A percentile compares a stretch with the other conserved stretches of the same genome.
These are phyloP conservation scores for Tetheella fluctuosa DNA, from an alignment of 2,888 invertebrate genomes.

Conservation along the genomic window DNA sequence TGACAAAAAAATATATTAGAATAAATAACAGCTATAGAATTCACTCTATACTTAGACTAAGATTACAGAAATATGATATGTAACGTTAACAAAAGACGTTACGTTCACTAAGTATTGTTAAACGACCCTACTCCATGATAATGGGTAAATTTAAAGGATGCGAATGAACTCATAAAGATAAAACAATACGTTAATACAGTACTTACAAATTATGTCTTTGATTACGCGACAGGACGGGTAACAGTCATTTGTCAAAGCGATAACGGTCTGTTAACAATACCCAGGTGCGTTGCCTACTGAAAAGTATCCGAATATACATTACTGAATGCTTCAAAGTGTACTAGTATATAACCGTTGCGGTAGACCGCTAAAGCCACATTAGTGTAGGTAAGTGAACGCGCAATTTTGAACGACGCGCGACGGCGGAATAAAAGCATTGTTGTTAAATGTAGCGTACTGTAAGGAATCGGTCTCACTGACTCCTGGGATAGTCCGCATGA, in stretches of 20 bases:
- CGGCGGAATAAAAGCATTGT: conserved; percentile 36
- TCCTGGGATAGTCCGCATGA: conserved; percentile 14
- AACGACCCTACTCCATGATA: neutral
- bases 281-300: conserved; percentile 38
- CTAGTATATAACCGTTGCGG: conserved; percentile 41
- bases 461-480: conserved; percentile 19
- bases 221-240: conserved; percentile 19
- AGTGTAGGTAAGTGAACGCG: conserved; percentile 39
- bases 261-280: conserved; percentile 36
- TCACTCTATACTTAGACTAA: no score
- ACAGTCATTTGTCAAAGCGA: conserved; percentile 33
- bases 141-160: neutral
- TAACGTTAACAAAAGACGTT: neutral
- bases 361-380: conserved; percentile 39
- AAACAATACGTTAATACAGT: conserved; percentile 3
- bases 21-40: no score
- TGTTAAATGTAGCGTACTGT: conserved; percentile 42
- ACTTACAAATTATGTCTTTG: neutral
- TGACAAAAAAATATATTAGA: no score
- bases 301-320: conserved; percentile 25
- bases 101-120: neutral
- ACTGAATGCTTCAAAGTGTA: conserved; percentile 28
- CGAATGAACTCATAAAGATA: conserved; percentile 5
- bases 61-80: no score
- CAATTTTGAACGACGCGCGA: conserved; percentile 37